Base-by-base conservation (phyloP, 2,797 vertebrate species). In the Echiichthys vipera region DNA sequence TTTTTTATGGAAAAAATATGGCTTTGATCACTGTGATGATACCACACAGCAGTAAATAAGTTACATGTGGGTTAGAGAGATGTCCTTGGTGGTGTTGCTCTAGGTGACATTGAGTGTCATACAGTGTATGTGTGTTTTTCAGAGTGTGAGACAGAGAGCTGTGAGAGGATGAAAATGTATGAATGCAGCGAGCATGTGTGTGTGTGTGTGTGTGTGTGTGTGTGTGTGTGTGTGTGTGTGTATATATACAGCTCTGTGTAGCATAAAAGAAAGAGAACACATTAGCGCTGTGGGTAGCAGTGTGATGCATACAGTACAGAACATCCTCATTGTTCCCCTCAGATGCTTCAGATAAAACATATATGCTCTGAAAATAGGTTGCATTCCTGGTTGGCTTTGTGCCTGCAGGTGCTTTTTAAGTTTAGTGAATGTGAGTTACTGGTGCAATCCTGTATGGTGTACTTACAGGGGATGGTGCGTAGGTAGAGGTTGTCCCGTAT, bases 401-500 rank as follows among this genome's bases (percentile, higher is more conserved):
- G 27, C 53, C 53, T 7, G 9, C 32, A 29, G 27, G 27, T 68
- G 43, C 18, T 37, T 29, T n/a, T 20, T 5, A 40, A 56, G 40
- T 20, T 50, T 22, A 12, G 9, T 30, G 46, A 69, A 40, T 32
- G 36, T 10, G 63, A 40, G 25, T 47, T 37, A 22, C 13, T 1
- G 5, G 12, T 43, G 30, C 5, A 13, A 13, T 2, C 7, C 18
- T 17, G 63, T 7, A 0, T 0, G 29, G 8, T 9, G 46, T 61
- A 98, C 98, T 97, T 93, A 99, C 98, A 99, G 78, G 98, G 98
- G 90, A 99, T 98, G 84, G 98, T 99, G 92, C 98, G 96, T 84
- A 99, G 91, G 92, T 99, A 99, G 86, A 99, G 96, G 92, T 99
- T 99, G 92, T 99, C 98, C 88, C 98, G 95, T 91, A 99, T 99